Percentiles rank a stretch among this genome's conserved stretches.
phyloP scores from a whole-genome alignment of 2,113 vertebrate genomes.

The Pithys albifrons region DNA sequence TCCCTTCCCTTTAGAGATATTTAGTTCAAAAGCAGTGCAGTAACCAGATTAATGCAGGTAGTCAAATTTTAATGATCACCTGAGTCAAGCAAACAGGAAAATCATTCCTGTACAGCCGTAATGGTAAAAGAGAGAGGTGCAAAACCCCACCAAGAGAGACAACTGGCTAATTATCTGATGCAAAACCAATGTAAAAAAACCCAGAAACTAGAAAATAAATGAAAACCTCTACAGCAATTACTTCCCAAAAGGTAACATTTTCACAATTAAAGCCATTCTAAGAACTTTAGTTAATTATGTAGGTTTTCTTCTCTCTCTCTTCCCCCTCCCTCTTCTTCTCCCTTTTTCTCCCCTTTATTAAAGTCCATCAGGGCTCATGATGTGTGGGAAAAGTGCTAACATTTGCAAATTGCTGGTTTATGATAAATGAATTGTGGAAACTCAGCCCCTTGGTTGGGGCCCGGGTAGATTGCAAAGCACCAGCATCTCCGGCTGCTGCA shows the following conservation, averaged over 20 bases:
- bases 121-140: conserved; percentile 34
- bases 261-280: conserved; percentile 66
- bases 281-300: conserved; percentile 68
- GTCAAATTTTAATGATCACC: conserved; percentile 55
- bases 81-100: conserved; percentile 47
- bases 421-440: conserved; percentile 79
- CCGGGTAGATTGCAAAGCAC: conserved; percentile 61
- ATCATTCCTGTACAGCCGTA: conserved; percentile 17
- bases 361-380: conserved; percentile 72
- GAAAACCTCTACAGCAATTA: conserved; percentile 60
- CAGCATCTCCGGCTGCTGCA: conserved; percentile 69
- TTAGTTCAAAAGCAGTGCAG: neutral
- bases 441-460: conserved; percentile 71
- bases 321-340: neutral
- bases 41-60: conserved; percentile 29
- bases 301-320: neutral
- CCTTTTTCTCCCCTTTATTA: conserved; percentile 58
- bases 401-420: conserved; percentile 78
- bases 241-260: conserved; percentile 58
- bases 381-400: conserved; percentile 76
- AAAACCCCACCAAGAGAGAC: conserved; percentile 39
- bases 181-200: conserved; percentile 30
- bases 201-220: conserved; percentile 24
- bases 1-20: neutral
- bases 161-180: conserved; percentile 66